A percentile compares a stretch with the other conserved stretches of the same genome.
Evolutionary conservation across 1,140 invertebrate species (phyloP).

Genomic region (Gonioctena quinquepunctata): DNA sequence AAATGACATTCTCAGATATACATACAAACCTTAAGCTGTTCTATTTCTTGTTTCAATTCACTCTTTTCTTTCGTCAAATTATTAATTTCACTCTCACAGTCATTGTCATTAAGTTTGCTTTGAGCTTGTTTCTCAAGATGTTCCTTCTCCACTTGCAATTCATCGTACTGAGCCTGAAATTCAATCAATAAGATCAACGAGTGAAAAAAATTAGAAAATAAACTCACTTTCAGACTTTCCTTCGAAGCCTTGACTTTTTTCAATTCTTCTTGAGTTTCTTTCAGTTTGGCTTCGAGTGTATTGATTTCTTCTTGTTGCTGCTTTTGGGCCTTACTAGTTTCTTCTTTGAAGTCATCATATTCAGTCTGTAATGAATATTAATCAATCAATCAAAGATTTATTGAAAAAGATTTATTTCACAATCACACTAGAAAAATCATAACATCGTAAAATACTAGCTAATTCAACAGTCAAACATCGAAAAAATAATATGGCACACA

Average conservation of each 20-base stretch:
- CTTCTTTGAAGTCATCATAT: constrained; percentile 52
- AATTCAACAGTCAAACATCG: too few species aligned
- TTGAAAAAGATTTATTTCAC: too few species aligned
- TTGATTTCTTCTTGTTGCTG: constrained; percentile 49
- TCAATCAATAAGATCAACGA: background rate
- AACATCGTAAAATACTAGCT: too few species aligned
- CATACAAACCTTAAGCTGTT: constrained; percentile 31
- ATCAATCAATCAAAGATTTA: background rate
- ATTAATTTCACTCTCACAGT: constrained; percentile 31
- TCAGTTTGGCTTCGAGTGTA: constrained; percentile 48
- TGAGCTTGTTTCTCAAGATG: constrained; percentile 30
- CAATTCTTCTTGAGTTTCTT: constrained; percentile 45
- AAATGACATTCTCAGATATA: too few species aligned
- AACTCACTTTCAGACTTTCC: constrained; percentile 38
- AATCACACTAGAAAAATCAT: too few species aligned
- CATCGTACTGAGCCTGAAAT: constrained; percentile 33
- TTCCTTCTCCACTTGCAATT: constrained; percentile 34
- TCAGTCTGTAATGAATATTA: constrained; percentile 37
- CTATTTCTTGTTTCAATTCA: constrained; percentile 32
- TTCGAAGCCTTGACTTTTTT: constrained; percentile 37
- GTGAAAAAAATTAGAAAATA: background rate
- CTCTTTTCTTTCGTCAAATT: constrained; percentile 35
- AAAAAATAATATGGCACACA: too few species aligned
- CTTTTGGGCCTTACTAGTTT: constrained; percentile 45
- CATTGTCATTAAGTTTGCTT: constrained; percentile 11